These are phyloP conservation scores for Cataglyphis livida DNA, from an alignment of 2,888 invertebrate species.

Conservation along the genomic window DNA sequence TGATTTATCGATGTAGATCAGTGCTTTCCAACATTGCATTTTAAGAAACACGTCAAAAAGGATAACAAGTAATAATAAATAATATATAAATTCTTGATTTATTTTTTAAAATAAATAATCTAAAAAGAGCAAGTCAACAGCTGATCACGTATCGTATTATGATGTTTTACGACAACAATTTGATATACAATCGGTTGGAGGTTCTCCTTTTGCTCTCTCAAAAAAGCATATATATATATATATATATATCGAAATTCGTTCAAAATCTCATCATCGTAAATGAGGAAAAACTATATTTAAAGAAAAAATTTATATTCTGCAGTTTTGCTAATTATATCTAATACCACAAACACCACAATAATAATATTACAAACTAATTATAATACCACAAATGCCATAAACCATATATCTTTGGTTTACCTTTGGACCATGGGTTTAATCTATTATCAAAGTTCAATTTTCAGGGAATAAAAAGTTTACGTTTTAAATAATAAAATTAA, in stretches of 20 bases:
- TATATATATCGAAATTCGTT: slow-evolving; percentile 26
- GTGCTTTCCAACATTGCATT: not conserved
- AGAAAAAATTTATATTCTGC: not conserved
- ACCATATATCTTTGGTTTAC: not conserved
- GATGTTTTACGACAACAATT: slow-evolving; percentile 63
- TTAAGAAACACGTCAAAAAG: not conserved
- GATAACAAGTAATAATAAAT: not conserved
- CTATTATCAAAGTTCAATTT: not conserved
- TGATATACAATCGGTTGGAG: slow-evolving; percentile 66
- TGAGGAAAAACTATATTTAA: slow-evolving; percentile 5
- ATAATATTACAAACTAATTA: not conserved
- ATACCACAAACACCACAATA: not conserved
- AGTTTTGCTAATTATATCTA: not conserved
- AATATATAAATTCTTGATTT: slow-evolving; percentile 42
- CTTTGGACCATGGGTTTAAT: not conserved
- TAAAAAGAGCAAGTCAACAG: not conserved
- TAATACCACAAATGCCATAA: not conserved
- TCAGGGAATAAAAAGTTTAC: not conserved
- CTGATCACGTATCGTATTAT: not conserved
- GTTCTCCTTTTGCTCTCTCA: slow-evolving; percentile 54
- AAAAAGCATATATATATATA: not conserved
- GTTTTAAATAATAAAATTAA: not conserved
- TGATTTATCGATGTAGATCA: slow-evolving; percentile 13
- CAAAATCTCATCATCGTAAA: slow-evolving; percentile 38
- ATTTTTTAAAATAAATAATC: slow-evolving; percentile 9